Percentiles rank a stretch among this genome's conserved stretches.
Conservation (phyloP, 1,140 invertebrate genomes). For the Sarcophaga peregrina region DNA sequence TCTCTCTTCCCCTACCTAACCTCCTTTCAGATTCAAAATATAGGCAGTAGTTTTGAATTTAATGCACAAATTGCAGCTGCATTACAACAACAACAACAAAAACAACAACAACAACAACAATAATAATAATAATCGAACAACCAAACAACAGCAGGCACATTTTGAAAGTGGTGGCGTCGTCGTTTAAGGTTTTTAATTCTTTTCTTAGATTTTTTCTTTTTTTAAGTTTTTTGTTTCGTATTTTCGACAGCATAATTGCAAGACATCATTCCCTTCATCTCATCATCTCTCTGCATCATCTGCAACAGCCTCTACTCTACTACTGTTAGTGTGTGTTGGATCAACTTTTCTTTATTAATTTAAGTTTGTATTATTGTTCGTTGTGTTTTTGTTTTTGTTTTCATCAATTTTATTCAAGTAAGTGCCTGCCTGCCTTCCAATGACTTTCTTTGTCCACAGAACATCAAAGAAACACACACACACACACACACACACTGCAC, state of each 20-base stretch:
- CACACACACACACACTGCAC: too few relatives aligned
- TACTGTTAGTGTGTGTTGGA: conserved; percentile 8
- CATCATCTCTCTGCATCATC: conserved; percentile 8
- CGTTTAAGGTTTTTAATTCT: conserved; percentile 40
- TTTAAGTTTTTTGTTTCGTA: too few relatives aligned
- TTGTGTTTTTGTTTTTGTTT: background rate
- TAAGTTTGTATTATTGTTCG: background rate
- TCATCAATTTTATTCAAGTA: background rate
- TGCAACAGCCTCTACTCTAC: background rate
- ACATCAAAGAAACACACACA: too few relatives aligned
- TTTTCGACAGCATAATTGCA: conserved; percentile 36
- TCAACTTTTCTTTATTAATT: background rate
- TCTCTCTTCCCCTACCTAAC: background rate
- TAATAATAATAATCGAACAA: background rate
- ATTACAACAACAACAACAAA: conserved; percentile 1
- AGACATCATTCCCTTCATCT: background rate
- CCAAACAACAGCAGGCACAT: conserved; percentile 5
- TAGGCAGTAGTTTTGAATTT: conserved; percentile 24
- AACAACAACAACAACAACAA: background rate
- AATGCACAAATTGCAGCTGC: conserved; percentile 40
- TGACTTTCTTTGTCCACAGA: conserved; percentile 14
- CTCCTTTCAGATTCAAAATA: background rate
- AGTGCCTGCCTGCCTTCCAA: background rate
- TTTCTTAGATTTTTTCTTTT: background rate
- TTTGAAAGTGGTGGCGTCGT: conserved; percentile 40